These are phyloP conservation scores for Acanthiza pusilla DNA, from an alignment of 2,797 vertebrate species.

Conservation along the genomic window DNA sequence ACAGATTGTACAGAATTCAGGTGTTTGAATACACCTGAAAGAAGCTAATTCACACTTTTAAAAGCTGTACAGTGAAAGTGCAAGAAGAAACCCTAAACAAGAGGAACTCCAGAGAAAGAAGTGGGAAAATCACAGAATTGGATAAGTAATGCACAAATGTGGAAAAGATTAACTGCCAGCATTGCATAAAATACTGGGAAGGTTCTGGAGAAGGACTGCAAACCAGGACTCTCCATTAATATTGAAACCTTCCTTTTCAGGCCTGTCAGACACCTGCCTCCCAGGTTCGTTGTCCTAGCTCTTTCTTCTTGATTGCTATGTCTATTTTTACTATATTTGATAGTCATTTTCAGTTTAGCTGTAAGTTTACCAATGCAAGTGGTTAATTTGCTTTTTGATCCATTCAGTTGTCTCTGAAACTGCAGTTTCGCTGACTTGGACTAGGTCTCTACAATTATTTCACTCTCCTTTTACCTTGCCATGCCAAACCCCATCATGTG, in stretches of 20 bases:
- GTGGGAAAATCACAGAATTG: neutral
- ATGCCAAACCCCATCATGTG: neutral
- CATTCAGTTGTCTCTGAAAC: neutral
- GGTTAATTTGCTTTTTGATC: neutral
- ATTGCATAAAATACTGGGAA: neutral
- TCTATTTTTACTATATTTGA: neutral
- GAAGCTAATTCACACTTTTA: neutral
- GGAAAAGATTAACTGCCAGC: neutral
- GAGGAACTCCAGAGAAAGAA: neutral
- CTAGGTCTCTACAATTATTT: neutral
- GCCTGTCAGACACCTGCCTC: neutral
- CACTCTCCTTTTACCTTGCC: neutral
- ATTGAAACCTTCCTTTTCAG: neutral
- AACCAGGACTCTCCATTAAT: neutral
- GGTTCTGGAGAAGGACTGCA: neutral
- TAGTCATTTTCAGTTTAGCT: neutral
- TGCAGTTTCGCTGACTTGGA: neutral
- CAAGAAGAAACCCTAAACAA: neutral
- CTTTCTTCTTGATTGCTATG: neutral
- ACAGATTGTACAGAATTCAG: too few relatives aligned
- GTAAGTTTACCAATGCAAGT: neutral
- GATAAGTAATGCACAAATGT: neutral
- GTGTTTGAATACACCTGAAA: neutral
- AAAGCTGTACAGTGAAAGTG: neutral
- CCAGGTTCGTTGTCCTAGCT: neutral